phyloP scores from a whole-genome alignment of 1,140 invertebrate genomes.

The Neodiprion lecontei region DNA sequence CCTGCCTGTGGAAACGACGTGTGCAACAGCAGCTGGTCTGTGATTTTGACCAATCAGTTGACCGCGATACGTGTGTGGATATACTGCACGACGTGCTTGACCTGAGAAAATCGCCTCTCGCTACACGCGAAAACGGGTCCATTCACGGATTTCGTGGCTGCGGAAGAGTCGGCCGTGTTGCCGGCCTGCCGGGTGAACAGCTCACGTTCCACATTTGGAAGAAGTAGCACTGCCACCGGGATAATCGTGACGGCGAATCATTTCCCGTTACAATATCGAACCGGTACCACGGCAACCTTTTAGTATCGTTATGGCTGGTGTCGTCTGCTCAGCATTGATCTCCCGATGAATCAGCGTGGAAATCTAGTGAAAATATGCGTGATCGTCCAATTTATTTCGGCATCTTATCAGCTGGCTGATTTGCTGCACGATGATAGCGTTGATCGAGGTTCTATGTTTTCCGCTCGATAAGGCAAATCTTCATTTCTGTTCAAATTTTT shows the following conservation, averaged over 20 bases:
- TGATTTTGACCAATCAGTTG: not conserved
- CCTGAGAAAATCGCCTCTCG: not conserved
- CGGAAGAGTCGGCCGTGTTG: not conserved
- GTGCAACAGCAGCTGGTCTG: not conserved
- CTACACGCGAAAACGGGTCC: not conserved
- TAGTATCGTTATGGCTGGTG: constrained; percentile 15
- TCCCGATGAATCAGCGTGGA: not conserved
- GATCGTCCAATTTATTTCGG: too few relatives aligned
- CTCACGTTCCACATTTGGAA: constrained; percentile 7
- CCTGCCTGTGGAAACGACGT: not conserved
- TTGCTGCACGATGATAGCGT: too few relatives aligned
- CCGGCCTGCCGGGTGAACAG: not conserved
- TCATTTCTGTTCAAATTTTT: too few relatives aligned
- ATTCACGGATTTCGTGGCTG: not conserved
- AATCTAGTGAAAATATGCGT: too few relatives aligned
- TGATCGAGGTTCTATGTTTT: too few relatives aligned
- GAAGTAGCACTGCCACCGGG: not conserved
- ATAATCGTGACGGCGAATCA: constrained; percentile 26
- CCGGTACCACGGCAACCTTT: constrained; percentile 29
- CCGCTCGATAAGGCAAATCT: too few relatives aligned
- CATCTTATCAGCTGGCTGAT: too few relatives aligned
- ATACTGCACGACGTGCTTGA: not conserved
- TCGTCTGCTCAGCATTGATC: not conserved
- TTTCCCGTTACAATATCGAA: constrained; percentile 38
- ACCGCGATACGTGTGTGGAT: not conserved